Base-by-base conservation (phyloP, 2,113 vertebrate species). In the Chaetops frenatus region DNA sequence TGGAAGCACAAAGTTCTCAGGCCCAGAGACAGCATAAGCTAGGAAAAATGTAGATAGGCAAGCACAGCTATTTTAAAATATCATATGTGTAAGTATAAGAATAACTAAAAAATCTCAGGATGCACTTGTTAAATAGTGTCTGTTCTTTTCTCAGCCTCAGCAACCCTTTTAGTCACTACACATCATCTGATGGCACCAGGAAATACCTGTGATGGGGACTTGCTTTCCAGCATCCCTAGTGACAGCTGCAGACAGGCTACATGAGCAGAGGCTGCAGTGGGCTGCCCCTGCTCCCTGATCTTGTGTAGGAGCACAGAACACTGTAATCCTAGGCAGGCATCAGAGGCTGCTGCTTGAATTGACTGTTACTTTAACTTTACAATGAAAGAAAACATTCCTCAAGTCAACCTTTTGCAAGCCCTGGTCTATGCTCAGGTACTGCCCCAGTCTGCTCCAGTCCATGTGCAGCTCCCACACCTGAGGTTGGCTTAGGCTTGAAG, bases 1-100 rank as follows among this genome's bases (percentile, higher is more conserved):
- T 19, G 27, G n/a, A 83, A 92, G 95, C 29, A 66, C 54, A 83
- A 80, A 95, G 76, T 88, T 92, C 88, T 94, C 61, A 64, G 65
- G 40, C 36, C 64, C 48, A 12, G 28, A 94, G 60, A 93, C 31
- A 86, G 48, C 60, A 71, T 8, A 71, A 60, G 12, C 29, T 66
- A 73, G 31, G 27, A 23, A 67, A 56, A 76, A 23, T 28, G 28
- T 12, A 88, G 47, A 27, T 67, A 47, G 56, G 53, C 56, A 84
- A 89, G 16, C 15, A 62, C 13, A 88, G 19, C 42, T n/a, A 12
- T 86, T 81, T 86, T 69, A 77, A 90, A 88, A 90, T 62, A 47
- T 3, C 51, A 29, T 50, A 47, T 42, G 33, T 51, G 54, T 72
- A 90, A 88, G 60, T 51, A 86, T 40, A 42, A 67, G 86, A 95